Evolutionary conservation across 2,113 vertebrate genomes (phyloP).

Genomic region (Mobula hypostoma): DNA sequence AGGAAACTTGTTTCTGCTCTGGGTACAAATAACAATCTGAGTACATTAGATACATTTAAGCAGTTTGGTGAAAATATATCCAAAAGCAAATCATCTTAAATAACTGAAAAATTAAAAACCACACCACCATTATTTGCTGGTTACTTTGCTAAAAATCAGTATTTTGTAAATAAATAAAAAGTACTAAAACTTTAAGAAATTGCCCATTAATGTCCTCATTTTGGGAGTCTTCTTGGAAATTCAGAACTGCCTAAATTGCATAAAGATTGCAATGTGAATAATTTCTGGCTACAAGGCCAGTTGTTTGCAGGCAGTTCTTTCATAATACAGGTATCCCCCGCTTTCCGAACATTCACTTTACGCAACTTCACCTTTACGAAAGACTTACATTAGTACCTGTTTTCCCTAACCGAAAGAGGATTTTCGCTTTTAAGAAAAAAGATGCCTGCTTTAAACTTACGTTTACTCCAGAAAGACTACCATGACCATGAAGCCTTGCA

Average conservation of each 20-base stretch:
- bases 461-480: too few relatives aligned
- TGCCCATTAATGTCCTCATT: neutral
- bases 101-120: neutral
- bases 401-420: too few relatives aligned
- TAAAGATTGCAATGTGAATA: neutral
- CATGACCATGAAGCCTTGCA: too few relatives aligned
- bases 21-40: neutral
- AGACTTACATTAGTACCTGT: too few relatives aligned
- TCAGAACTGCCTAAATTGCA: neutral
- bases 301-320: neutral
- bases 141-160: neutral
- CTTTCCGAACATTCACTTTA: too few relatives aligned
- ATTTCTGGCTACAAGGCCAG: neutral
- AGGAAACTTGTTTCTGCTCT: neutral
- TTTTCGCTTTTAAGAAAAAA: too few relatives aligned
- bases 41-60: neutral
- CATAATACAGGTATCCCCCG: neutral
- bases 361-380: too few relatives aligned
- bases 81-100: neutral
- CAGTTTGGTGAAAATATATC: neutral
- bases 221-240: neutral
- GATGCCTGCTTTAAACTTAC: too few relatives aligned
- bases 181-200: neutral
- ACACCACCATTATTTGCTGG: neutral
- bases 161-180: neutral